Evolutionary conservation across 2,113 vertebrate genomes (phyloP).

Genomic region (Pelusios castaneus): DNA sequence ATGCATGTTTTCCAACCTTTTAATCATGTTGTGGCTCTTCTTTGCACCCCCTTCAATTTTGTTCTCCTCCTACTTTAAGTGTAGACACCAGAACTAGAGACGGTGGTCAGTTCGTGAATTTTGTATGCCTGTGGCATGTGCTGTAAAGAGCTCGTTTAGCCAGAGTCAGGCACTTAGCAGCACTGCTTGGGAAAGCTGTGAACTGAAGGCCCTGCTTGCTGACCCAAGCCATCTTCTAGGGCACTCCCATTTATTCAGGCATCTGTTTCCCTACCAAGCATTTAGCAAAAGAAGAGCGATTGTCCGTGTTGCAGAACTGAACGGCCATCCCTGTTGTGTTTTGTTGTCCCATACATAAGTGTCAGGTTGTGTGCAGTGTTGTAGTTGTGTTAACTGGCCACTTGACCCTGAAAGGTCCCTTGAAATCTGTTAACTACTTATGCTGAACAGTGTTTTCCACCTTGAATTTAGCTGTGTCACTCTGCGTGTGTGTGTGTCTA

Average conservation of each 20-base stretch:
- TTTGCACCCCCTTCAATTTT: neutral
- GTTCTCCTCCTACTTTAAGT: neutral
- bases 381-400: neutral
- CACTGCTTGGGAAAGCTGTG: neutral
- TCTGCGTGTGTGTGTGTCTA: neutral
- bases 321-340: neutral
- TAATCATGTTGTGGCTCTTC: neutral
- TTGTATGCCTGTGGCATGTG: neutral
- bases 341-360: neutral
- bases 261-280: neutral
- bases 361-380: neutral
- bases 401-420: neutral
- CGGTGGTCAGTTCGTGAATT: neutral
- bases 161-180: neutral
- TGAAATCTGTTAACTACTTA: neutral
- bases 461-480: neutral
- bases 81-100: neutral
- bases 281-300: neutral
- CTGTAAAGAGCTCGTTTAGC: neutral
- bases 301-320: neutral
- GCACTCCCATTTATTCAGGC: too few species aligned
- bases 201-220: neutral
- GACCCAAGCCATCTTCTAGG: neutral
- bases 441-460: neutral
- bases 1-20: neutral